Conservation (phyloP, 2,797 vertebrate genomes). For the Sebastolobus altivelis region DNA sequence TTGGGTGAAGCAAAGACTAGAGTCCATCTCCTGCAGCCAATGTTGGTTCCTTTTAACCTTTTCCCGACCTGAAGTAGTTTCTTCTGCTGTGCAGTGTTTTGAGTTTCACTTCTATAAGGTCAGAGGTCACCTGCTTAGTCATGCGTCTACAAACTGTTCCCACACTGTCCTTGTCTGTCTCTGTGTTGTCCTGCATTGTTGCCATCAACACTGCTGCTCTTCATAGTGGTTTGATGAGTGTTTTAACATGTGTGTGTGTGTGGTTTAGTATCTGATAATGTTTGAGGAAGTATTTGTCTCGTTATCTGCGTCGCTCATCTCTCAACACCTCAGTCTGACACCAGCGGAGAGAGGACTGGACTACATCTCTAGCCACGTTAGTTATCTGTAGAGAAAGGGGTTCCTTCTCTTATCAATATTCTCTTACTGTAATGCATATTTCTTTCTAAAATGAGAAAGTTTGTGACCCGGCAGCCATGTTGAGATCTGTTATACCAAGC, state of each 20-base stretch:
- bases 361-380: background rate
- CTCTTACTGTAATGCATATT: too few species aligned
- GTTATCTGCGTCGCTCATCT: background rate
- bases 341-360: background rate
- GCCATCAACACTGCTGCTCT: slow-evolving; percentile 13
- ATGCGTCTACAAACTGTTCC: background rate
- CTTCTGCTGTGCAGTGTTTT: too few species aligned
- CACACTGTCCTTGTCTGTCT: background rate
- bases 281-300: background rate
- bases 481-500: too few species aligned
- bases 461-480: too few species aligned
- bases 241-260: background rate
- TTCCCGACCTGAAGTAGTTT: background rate
- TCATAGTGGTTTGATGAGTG: background rate
- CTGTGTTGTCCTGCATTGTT: slow-evolving; percentile 19
- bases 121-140: background rate
- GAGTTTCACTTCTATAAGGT: background rate
- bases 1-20: too few species aligned
- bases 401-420: background rate
- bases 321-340: slow-evolving; percentile 13
- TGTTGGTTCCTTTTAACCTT: too few species aligned
- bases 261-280: background rate
- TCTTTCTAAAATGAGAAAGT: too few species aligned
- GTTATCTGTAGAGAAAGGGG: background rate
- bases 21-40: too few species aligned